Evolutionary conservation across 2,888 invertebrate species (phyloP), one percentile per base, ranked within the genome.

Genomic region (Andricus curvator): DNA sequence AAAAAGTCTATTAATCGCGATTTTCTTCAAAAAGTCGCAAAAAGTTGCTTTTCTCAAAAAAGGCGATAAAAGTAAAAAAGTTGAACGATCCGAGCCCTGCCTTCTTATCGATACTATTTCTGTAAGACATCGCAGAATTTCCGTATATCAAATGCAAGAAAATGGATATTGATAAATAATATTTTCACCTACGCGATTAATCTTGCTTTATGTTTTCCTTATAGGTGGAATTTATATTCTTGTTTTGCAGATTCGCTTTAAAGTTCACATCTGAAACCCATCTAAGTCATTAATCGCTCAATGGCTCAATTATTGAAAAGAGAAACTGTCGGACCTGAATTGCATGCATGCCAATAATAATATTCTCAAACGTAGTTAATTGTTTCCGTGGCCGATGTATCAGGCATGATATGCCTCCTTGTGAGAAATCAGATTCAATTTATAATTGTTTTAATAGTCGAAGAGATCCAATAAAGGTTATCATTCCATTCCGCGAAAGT

Each of bases 281-380:
- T 70, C 29, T 51, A 51, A n/a, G 20, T 51, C 51, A 20, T 56
- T 51, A 56, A 56, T 56, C 70, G 33, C n/a, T 56, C 33, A 48
- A 70, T 70, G 51, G 29, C 70, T 70, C 51, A 70, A 70, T 70
- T 70, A 70, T 70, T 70, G 70, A 56, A 70, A 51, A 51, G 70
- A 70, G 70, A 70, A 70, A 70, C 51, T 70, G 33, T 51, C 51
- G 29, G 33, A 29, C 51, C n/a, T 37, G 37, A 37, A 37, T 37
- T 37, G 37, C 37, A 37, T 70, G 70, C 51, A 51, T 29, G 51
- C 48, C 29, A 62, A 70, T 70, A 70, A 68, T 48, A 70, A 70
- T 70, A 70, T 51, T 70, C 70, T 37, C 70, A 70, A 51, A n/a
- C 68, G 3, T 11, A 70, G 29, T 70, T 56, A 70, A 70, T 70